Evolutionary conservation across 2,888 invertebrate species (phyloP).

Genomic region (Noctuana brunneofusca): DNA sequence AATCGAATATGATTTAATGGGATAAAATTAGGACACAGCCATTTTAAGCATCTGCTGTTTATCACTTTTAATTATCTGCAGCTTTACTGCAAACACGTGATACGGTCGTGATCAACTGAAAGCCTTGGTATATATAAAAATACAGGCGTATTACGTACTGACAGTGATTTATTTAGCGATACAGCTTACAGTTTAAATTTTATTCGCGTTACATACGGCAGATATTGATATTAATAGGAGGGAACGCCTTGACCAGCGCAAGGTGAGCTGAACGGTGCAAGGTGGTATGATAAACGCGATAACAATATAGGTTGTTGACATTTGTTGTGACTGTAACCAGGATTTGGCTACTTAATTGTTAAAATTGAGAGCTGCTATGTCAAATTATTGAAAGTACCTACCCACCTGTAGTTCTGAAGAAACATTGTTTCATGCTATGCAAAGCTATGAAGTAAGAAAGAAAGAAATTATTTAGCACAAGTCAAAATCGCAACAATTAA

Average conservation of each 20-base stretch:
- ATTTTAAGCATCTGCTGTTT: background rate
- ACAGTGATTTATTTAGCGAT: conserved; percentile 18
- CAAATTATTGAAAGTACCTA: too few species aligned
- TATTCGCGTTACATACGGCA: background rate
- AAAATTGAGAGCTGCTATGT: too few species aligned
- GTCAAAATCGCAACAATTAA: too few species aligned
- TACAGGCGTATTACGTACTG: background rate
- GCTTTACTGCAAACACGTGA: conserved; percentile 11
- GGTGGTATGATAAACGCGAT: conserved; percentile 14
- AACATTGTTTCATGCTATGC: too few species aligned
- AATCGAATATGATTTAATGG: too few species aligned
- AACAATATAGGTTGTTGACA: conserved; percentile 24
- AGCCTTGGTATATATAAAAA: conserved; percentile 15
- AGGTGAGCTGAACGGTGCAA: conserved; percentile 24
- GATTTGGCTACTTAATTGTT: background rate
- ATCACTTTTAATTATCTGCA: background rate
- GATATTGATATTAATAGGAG: conserved; percentile 9
- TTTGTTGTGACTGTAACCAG: conserved; percentile 11
- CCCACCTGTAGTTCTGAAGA: too few species aligned
- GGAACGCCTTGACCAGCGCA: conserved; percentile 23
- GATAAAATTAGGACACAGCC: too few species aligned
- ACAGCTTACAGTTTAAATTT: conserved; percentile 20
- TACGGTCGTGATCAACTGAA: conserved; percentile 9
- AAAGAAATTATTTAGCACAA: too few species aligned
- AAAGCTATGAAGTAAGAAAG: too few species aligned